These are phyloP conservation scores for Drosophila punjabiensis DNA, from an alignment of 1,140 invertebrate species.

Conservation along the genomic window DNA sequence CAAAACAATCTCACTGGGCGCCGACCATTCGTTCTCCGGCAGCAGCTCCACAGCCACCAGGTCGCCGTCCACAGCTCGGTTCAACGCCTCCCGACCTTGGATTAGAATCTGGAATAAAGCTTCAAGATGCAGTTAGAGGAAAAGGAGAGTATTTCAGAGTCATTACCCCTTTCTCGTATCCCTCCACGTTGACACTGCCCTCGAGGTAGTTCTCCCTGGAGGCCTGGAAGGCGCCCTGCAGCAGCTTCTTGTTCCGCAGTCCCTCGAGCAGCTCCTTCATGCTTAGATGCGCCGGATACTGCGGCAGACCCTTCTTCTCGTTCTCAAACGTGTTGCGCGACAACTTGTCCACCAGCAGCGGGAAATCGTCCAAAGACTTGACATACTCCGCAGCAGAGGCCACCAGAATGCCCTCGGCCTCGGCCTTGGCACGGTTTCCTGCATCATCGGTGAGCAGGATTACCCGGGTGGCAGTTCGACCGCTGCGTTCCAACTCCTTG, in stretches of 20 bases:
- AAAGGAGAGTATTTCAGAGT: background rate
- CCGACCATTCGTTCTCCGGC: conserved; percentile 95
- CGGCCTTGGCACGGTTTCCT: conserved; percentile 91
- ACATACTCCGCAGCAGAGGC: conserved; percentile 91
- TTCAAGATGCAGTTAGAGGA: background rate
- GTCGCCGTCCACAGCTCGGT: conserved; percentile 98
- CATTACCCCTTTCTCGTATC: conserved; percentile 90
- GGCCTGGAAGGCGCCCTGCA: conserved; percentile 94
- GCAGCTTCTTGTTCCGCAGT: conserved; percentile 91
- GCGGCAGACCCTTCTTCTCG: conserved; percentile 88
- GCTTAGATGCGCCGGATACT: conserved; percentile 95
- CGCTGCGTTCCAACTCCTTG: conserved; percentile 65
- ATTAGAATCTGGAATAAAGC: conserved; percentile 90
- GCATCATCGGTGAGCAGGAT: conserved; percentile 95
- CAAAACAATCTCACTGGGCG: conserved; percentile 93
- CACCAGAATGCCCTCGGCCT: conserved; percentile 89
- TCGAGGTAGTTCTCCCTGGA: conserved; percentile 97
- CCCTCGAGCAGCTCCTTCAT: conserved; percentile 91
- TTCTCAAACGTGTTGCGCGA: conserved; percentile 88
- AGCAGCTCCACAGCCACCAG: conserved; percentile 96
- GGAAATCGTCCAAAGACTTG: conserved; percentile 88
- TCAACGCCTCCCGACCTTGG: conserved; percentile 95
- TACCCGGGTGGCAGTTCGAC: conserved; percentile 87
- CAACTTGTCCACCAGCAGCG: conserved; percentile 93
- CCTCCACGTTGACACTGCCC: conserved; percentile 94